These are phyloP conservation scores for Aspidiotus destructor DNA, from an alignment of 2,888 invertebrate genomes.

Conservation along the genomic window DNA sequence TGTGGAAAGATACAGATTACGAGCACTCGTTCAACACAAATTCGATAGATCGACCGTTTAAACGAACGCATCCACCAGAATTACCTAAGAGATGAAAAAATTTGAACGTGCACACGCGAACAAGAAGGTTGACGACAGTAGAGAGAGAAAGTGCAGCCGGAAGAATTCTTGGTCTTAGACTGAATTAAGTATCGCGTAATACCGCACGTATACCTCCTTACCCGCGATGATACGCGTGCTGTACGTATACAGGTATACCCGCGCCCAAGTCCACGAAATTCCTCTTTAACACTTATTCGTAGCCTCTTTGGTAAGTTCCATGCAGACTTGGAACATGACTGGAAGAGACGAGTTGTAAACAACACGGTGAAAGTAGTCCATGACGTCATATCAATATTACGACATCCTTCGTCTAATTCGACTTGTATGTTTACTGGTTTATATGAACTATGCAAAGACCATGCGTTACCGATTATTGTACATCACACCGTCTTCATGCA, in stretches of 20 bases:
- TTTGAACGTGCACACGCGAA: not conserved
- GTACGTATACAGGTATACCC: too few relatives aligned
- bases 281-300: not conserved
- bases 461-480: not conserved
- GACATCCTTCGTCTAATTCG: constrained; percentile 6
- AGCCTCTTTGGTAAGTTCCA: constrained; percentile 1
- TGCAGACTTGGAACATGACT: too few relatives aligned
- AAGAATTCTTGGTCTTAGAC: constrained; percentile 25
- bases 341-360: too few relatives aligned
- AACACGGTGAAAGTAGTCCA: constrained; percentile 28
- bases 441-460: not conserved
- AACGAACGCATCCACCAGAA: constrained; percentile 14
- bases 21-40: too few relatives aligned
- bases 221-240: too few relatives aligned
- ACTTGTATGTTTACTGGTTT: too few relatives aligned
- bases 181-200: constrained; percentile 29
- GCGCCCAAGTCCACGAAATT: too few relatives aligned
- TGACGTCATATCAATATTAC: constrained; percentile 25
- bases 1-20: too few relatives aligned
- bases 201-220: not conserved
- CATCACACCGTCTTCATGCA: too few relatives aligned
- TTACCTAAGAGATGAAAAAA: not conserved
- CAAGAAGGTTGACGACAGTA: not conserved
- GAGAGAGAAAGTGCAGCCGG: constrained; percentile 30
- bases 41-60: constrained; percentile 1